Evolutionary conservation across 2,888 invertebrate species (phyloP), one percentile per base, ranked within the genome.

Genomic region (Aleiodes alternator): DNA sequence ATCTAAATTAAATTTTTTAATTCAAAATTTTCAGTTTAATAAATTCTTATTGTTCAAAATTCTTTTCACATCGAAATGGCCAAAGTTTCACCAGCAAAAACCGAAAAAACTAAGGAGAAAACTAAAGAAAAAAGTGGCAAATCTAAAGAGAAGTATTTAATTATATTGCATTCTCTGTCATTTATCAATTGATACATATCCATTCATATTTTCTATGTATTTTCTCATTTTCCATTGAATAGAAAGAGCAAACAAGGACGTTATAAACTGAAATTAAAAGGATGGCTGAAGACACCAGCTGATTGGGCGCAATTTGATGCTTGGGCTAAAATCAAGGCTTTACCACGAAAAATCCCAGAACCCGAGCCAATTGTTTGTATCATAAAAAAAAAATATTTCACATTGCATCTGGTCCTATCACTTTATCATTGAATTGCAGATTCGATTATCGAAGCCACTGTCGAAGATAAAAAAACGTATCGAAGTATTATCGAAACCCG

Each of bases 241-340:
- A 78, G 78, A 59, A 64, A 48, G 23, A 64, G 43, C 11, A 64
- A 64, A 29, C 74, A 48, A 14, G 79, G 77, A 72, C 61, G 64
- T 3, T 76, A 69, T 6, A 75, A 64, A 72, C 57, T 80, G 12
- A 76, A 78, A 3, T 59, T 81, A 51, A 85, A 84, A 73, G 78
- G 82, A 77, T 86, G 83, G 83, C 59, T 87, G 34, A 76, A 80
- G 56, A 84, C 86, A 0, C 80, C 84, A 7, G 83, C 81, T 0
- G 86, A 86, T 69, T 87, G 87, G 87, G 81, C 79, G 0, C 79
- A 79, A 68, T 87, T 87, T 69, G 69, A 86, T 57, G 81, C 79
- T 14, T 87, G 87, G 87, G 86, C 81, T 0, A 75, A 80, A 59
- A 66, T 79, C 6, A 86, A 84, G 16, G 85, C 85, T 4, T 71